Percentiles rank a stretch among this genome's conserved stretches.
Conservation (phyloP, 2,888 invertebrate genomes). For the Apodemia mormo region DNA sequence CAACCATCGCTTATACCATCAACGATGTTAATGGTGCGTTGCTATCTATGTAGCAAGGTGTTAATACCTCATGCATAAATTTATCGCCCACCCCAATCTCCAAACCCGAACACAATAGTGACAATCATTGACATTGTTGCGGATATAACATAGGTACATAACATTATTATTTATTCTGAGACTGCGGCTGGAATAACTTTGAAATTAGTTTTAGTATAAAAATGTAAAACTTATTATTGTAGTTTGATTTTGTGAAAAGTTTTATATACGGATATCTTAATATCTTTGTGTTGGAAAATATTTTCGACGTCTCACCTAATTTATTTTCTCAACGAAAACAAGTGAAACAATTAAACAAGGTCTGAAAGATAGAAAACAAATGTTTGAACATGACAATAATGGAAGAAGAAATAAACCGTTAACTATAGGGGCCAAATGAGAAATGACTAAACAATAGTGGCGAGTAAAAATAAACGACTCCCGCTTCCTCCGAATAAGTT, state of each 20-base stretch:
- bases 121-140: no score
- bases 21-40: no score
- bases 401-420: slow-evolving; percentile 32
- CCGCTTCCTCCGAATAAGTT: slow-evolving; percentile 70
- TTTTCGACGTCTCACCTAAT: slow-evolving; percentile 1
- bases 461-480: slow-evolving; percentile 75
- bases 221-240: not conserved
- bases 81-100: no score
- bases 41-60: no score
- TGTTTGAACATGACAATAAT: slow-evolving; percentile 30
- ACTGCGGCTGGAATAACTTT: no score
- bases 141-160: no score
- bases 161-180: no score
- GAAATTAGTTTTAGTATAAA: no score
- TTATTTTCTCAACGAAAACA: slow-evolving; percentile 3
- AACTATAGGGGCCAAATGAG: slow-evolving; percentile 54
- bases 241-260: not conserved
- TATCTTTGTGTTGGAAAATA: not conserved
- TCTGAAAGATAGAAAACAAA: slow-evolving; percentile 28
- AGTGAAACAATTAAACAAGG: slow-evolving; percentile 14
- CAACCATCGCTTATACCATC: no score
- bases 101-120: no score
- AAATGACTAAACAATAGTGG: slow-evolving; percentile 75
- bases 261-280: not conserved
- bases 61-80: no score